Percentiles rank a stretch among this genome's conserved stretches.
Evolutionary conservation across 2,888 invertebrate species (phyloP).

Genomic region (Resseliella maxima): DNA sequence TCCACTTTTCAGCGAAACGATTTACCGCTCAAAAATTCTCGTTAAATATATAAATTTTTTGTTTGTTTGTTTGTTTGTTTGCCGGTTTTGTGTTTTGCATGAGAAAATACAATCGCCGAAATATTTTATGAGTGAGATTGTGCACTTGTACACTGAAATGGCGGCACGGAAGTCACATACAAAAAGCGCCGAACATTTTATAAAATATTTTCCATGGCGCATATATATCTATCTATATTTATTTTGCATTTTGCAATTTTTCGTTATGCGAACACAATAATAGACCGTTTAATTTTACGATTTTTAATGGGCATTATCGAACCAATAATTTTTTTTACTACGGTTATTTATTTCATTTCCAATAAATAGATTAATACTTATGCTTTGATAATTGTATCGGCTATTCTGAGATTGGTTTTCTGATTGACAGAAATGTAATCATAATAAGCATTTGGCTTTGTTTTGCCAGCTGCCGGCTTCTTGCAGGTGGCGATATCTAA

Average conservation of each 20-base stretch:
- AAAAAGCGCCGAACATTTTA: neutral
- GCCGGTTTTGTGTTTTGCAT: conserved; percentile 34
- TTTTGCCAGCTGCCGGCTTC: neutral
- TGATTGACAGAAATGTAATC: neutral
- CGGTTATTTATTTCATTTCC: neutral
- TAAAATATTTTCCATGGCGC: neutral
- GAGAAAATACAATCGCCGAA: conserved; percentile 20
- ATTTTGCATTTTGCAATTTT: neutral
- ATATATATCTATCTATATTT: neutral
- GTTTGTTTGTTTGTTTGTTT: neutral
- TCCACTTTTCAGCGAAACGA: neutral
- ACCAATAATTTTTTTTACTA: neutral
- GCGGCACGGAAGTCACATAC: neutral
- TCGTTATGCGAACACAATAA: neutral
- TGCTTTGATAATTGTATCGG: neutral
- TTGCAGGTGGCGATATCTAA: neutral
- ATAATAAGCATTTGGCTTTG: neutral
- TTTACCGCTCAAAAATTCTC: conserved; percentile 35
- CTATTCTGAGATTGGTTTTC: neutral
- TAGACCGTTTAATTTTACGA: neutral
- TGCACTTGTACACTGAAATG: neutral
- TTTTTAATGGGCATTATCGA: neutral
- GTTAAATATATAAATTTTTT: neutral
- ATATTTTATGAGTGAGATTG: conserved; percentile 35
- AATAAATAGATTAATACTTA: neutral